Evolutionary conservation across 2,797 vertebrate genomes (phyloP).

Genomic region (Gallinago stenura): DNA sequence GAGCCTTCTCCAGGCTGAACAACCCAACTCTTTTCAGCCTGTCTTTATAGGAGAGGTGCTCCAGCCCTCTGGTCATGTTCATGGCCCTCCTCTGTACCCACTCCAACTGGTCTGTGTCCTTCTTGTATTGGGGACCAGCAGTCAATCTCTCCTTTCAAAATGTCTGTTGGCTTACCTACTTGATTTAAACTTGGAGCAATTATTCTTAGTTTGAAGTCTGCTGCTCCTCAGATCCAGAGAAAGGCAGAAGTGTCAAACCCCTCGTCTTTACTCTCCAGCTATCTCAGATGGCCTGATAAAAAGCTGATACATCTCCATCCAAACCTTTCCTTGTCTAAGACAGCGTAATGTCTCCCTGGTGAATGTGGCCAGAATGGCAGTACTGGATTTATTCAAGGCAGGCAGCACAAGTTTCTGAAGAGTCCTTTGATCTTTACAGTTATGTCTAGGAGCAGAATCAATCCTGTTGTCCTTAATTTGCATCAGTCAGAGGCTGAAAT

Average conservation of each 20-base stretch:
- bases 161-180: neutral
- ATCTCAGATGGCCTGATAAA: neutral
- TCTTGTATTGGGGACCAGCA: neutral
- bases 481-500: neutral
- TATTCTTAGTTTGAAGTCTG: neutral
- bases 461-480: neutral
- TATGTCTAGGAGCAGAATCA: neutral
- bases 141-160: neutral
- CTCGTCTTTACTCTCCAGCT: neutral
- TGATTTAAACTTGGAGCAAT: neutral
- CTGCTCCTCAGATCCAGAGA: neutral
- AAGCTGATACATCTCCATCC: neutral
- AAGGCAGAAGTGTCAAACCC: neutral
- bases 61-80: neutral
- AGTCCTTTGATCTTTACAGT: neutral
- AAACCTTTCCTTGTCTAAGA: neutral
- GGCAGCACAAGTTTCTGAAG: neutral
- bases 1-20: neutral
- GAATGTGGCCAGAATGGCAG: fast-evolving
- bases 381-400: neutral
- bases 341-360: neutral
- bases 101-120: neutral
- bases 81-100: neutral
- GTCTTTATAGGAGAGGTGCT: neutral
- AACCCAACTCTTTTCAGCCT: neutral